Base-by-base conservation (phyloP, 2,888 invertebrate species). In the Heliothis peltigera region DNA sequence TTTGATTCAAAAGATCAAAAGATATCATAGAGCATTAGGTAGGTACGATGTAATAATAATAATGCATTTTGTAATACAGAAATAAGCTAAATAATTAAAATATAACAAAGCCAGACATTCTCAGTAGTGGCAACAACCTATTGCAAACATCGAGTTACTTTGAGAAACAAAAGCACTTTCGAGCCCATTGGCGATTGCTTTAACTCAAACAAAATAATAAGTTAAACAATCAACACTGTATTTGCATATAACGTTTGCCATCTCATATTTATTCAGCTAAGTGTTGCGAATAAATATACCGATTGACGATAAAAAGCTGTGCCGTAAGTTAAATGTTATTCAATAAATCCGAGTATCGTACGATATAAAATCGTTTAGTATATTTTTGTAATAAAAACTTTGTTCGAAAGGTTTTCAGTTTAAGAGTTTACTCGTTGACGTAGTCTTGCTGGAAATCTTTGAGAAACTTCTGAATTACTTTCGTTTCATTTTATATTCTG, bases 201-300 rank as follows among this genome's bases (percentile, higher is more conserved):
- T 61, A 59, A 59, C 64, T 55, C 62, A 80, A 80, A 80, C 58
- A 78, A 70, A 70, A 64, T 51, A 68, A 77, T 65, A 55, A 64
- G 55, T 65, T 68, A 74, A 74, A 68, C 70, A 77, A 78, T 77
- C 63, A 61, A 56, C 62, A 48, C 44, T 44, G 43, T 64, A 62
- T 80, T 80, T 77, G 70, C 67, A 56, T 66, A 67, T 53, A 57
- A 64, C 55, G 56, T 74, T 79, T 80, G 65, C 66, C 74, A 25
- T 64, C 70, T 64, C 62, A 63, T 79, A 65, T 80, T 79, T 74
- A 64, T 52, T 53, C 63, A 57, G 59, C 48, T 78, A 66, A 68
- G 77, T 66, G 62, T 75, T 59, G 64, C 71, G 49, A 68, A 68
- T 70, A 77, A 70, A 70, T 65, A 72, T 57, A 64, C 44, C 22